Evolutionary conservation across 1,140 invertebrate species (phyloP), one percentile per base, ranked within the genome.

Genomic region (Aphidius gifuensis): DNA sequence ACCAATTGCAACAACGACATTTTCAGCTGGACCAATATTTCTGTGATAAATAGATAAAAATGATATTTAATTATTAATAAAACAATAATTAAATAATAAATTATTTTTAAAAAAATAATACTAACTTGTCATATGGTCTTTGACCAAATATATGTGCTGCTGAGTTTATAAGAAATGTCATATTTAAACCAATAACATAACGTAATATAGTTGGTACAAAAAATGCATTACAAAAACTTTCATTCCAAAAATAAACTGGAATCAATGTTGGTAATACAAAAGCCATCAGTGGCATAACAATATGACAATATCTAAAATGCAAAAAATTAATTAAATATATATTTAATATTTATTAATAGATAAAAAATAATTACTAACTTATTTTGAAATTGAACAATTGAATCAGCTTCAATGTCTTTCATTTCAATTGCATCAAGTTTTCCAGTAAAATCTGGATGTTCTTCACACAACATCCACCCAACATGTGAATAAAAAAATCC

Each of bases 401-500:
- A 89, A 82, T 96, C 92, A 3, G 80, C 80, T 9, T 82, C 60
- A 7, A 96, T 82, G 71, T 97, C 94, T 23, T 80, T 86, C 79
- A 95, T 85, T 75, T 96, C 92, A 9, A 96, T 80, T 61, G 84
- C 80, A 21, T 80, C 82, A 5, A 93, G 93, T 68, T 87, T 88
- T 32, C 76, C 79, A 21, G 87, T 82, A 1, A 96, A 91, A 60
- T 93, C 87, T 0, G 92, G 91, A 77, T 94, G 92, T 77, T 96
- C 96, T 55, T 85, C 83, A 80, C 86, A 83, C 86, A 92, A 86
- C 66, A 96, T 80, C 94, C 94, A 97, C 1, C 94, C 94, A 39
- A 96, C 87, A 70, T 96, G 94, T 0, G 93, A 82, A 77, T 95
- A 97, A 80, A 95, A 96, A 78, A 96, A 94, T 0, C 94, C 94